Percentiles rank a stretch among this genome's conserved stretches.
Evolutionary conservation across 1,140 invertebrate species (phyloP).

Genomic region (Luehdorfia chinensis): DNA sequence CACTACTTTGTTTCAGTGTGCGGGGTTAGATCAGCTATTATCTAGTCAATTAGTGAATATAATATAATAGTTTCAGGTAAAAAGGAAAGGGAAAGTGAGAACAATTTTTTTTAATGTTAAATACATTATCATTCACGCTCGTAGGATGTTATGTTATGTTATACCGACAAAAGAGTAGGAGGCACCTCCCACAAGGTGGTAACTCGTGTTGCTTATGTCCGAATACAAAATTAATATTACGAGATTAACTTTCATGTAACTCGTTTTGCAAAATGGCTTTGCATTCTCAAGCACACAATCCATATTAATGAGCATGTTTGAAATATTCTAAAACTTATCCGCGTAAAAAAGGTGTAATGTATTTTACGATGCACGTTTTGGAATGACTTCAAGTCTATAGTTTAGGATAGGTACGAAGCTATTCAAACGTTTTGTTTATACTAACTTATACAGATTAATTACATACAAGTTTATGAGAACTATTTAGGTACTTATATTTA

Average conservation of each 20-base stretch:
- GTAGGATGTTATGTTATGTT: no score
- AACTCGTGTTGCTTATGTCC: not conserved
- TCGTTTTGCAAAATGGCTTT: constrained; percentile 2
- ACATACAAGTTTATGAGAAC: no score
- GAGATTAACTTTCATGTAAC: constrained; percentile 6
- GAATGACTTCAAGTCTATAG: no score
- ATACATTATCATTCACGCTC: no score
- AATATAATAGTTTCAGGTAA: constrained; percentile 27
- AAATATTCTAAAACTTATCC: no score
- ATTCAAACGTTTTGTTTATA: no score
- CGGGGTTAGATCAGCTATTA: constrained; percentile 4
- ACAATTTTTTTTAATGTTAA: constrained; percentile 17
- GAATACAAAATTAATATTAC: constrained; percentile 13
- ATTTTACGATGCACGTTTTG: no score
- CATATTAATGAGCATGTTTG: constrained; percentile 1
- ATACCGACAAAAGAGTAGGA: not conserved
- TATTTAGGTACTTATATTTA: no score
- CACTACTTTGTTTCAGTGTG: constrained; percentile 1
- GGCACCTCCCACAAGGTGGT: constrained; percentile 8
- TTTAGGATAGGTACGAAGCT: no score
- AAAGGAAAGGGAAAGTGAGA: constrained; percentile 20
- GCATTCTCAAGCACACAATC: constrained; percentile 1
- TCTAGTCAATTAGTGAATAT: constrained; percentile 32
- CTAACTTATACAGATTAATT: constrained; percentile 19
- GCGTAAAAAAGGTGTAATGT: no score